Evolutionary conservation across 2,888 invertebrate species (phyloP).

Genomic region (Pyrgus malvae): DNA sequence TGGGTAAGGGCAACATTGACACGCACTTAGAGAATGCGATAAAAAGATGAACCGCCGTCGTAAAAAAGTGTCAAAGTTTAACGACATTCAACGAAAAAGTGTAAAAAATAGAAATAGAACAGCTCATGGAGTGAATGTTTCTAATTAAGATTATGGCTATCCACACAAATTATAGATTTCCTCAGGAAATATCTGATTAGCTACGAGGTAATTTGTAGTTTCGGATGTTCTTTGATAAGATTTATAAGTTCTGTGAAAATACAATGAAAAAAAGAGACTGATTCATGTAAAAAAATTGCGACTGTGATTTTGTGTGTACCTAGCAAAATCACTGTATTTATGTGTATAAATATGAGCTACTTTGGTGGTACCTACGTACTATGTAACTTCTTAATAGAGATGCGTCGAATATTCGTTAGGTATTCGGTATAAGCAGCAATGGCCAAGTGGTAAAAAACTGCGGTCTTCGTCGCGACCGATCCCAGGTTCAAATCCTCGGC

Average conservation of each 20-base stretch:
- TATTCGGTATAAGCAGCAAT: too few relatives aligned
- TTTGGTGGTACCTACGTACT: too few relatives aligned
- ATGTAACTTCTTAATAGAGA: too few relatives aligned
- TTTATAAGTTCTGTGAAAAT: neutral
- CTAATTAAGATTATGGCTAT: constrained; percentile 61
- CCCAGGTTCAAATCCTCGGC: too few relatives aligned
- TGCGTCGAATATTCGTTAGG: too few relatives aligned
- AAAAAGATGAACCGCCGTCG: constrained; percentile 47
- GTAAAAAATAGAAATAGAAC: constrained; percentile 43
- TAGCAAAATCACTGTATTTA: too few relatives aligned
- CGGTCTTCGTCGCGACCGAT: too few relatives aligned
- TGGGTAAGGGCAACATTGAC: constrained; percentile 46
- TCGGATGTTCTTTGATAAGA: constrained; percentile 1
- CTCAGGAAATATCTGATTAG: constrained; percentile 68
- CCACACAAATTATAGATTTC: constrained; percentile 66
- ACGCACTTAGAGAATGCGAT: constrained; percentile 54
- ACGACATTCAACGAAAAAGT: constrained; percentile 57
- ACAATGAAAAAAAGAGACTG: too few relatives aligned
- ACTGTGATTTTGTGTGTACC: too few relatives aligned
- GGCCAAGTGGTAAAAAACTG: too few relatives aligned
- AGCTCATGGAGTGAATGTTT: constrained; percentile 51
- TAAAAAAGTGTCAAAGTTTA: constrained; percentile 74
- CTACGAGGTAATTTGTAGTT: constrained; percentile 28
- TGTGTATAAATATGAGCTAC: too few relatives aligned
- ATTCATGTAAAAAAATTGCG: too few relatives aligned